Conservation (phyloP, 2,888 invertebrate species). For the Epistrophe grossulariae region DNA sequence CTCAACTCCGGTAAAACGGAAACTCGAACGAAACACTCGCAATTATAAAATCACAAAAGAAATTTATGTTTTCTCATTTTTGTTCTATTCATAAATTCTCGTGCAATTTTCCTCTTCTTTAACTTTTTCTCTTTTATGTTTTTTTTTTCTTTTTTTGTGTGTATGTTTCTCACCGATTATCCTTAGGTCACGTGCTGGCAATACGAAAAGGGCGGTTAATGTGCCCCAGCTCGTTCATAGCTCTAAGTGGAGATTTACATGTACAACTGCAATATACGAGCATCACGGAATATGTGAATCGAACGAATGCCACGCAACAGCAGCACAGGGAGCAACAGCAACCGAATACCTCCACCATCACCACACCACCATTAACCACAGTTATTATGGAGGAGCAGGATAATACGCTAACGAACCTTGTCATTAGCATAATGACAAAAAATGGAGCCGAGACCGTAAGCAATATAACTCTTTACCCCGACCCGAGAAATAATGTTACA, state of each 20-base stretch:
- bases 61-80: conserved; percentile 62
- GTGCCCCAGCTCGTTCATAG: conserved; percentile 90
- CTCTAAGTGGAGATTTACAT: conserved; percentile 91
- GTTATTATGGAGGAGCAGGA: conserved; percentile 48
- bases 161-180: conserved; percentile 57
- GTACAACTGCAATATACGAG: conserved; percentile 86
- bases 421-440: conserved; percentile 76
- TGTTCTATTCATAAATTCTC: conserved; percentile 36
- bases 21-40: conserved; percentile 72
- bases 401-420: conserved; percentile 75
- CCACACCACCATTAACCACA: conserved; percentile 43
- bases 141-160: conserved; percentile 1
- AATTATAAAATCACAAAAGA: conserved; percentile 75
- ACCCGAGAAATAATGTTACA: conserved; percentile 82
- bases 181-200: conserved; percentile 83
- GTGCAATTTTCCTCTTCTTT: conserved; percentile 55
- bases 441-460: conserved; percentile 80
- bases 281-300: conserved; percentile 82
- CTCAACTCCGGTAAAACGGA: conserved; percentile 34
- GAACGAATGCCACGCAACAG: conserved; percentile 83
- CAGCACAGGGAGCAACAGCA: conserved; percentile 33
- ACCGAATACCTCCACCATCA: background rate
- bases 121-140: conserved; percentile 44
- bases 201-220: conserved; percentile 85
- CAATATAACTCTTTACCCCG: conserved; percentile 82